A percentile compares a stretch with the other conserved stretches of the same genome.
Conservation (phyloP, 2,113 vertebrate species). For the Grammomys surdaster region DNA sequence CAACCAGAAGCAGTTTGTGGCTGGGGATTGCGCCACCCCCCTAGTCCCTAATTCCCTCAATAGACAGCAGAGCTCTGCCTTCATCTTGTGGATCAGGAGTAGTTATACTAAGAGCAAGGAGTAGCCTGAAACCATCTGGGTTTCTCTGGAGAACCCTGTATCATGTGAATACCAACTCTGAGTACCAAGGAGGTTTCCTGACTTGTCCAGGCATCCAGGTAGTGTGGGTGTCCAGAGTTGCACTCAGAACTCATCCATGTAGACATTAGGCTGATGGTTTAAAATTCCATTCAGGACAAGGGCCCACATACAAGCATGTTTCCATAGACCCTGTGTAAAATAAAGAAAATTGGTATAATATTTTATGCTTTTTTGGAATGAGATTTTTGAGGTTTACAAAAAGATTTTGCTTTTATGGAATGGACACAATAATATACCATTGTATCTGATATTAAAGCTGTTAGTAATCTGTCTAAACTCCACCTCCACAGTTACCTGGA, state of each 20-base stretch:
- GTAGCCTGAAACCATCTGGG: not conserved
- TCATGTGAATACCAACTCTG: not conserved
- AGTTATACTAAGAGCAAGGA: not conserved
- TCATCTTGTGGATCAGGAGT: not conserved
- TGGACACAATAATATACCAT: not conserved
- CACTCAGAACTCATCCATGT: not conserved
- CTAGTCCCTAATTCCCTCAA: not conserved
- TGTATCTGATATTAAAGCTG: not conserved
- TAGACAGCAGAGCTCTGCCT: not conserved
- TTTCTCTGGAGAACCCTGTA: not conserved
- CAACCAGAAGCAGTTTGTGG: not conserved
- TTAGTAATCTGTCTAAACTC: too few species aligned
- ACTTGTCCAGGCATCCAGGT: not conserved
- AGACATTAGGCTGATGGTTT: not conserved
- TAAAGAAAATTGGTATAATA: not conserved
- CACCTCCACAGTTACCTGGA: too few species aligned
- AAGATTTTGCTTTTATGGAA: conserved; percentile 16
- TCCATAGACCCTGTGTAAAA: not conserved
- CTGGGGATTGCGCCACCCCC: not conserved
- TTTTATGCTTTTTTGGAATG: not conserved
- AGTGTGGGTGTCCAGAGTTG: not conserved
- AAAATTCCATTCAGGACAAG: not conserved
- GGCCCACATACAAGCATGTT: not conserved
- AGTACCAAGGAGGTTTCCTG: not conserved
- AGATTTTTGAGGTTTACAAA: not conserved